Evolutionary conservation across 2,888 invertebrate genomes (phyloP).

Genomic region (Athalia cordata): DNA sequence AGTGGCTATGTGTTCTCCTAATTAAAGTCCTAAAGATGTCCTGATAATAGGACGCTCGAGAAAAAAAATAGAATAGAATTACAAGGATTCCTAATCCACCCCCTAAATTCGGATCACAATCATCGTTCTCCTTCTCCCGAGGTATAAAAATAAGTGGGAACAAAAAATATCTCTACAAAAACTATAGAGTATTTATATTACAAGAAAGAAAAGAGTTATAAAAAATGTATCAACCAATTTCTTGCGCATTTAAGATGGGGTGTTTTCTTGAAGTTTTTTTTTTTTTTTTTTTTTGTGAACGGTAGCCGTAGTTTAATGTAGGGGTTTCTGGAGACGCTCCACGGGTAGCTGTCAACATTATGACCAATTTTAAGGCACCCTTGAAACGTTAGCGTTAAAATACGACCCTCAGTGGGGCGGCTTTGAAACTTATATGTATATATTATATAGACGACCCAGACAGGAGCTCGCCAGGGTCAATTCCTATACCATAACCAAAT

Average conservation of each 20-base stretch:
- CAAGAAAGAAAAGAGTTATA: no score
- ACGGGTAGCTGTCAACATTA: slow-evolving; percentile 25
- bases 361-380: slow-evolving; percentile 36
- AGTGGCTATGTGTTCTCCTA: slow-evolving; percentile 71
- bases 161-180: no score
- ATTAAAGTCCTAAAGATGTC: slow-evolving; percentile 71
- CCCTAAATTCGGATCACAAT: no score
- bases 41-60: slow-evolving; percentile 62
- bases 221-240: neutral
- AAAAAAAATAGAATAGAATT: slow-evolving; percentile 20
- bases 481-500: slow-evolving; percentile 27
- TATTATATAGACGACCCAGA: neutral
- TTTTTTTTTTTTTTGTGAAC: neutral
- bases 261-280: neutral
- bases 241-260: no score
- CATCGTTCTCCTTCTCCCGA: no score
- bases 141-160: no score
- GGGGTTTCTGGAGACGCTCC: neutral
- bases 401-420: slow-evolving; percentile 41
- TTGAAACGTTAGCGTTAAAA: slow-evolving; percentile 35
- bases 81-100: slow-evolving; percentile 25
- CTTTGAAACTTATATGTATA: neutral
- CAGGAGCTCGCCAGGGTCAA: slow-evolving; percentile 32
- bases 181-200: no score
- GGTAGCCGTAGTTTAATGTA: neutral